Percentiles rank a stretch among this genome's conserved stretches.
phyloP scores from a whole-genome alignment of 2,888 invertebrate species.

The Tinea semifulvella region DNA sequence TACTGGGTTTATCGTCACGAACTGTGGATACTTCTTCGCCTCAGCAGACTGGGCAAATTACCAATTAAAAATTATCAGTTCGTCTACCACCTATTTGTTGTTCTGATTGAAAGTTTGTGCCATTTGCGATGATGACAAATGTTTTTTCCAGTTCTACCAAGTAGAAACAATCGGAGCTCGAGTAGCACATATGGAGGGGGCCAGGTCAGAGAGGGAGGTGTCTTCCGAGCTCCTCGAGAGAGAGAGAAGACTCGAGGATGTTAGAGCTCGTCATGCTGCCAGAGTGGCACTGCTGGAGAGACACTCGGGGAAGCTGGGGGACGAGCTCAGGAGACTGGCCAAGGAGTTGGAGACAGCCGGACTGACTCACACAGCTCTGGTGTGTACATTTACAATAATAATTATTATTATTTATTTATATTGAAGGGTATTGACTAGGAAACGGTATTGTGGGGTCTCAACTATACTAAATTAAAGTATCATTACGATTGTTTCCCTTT shows the following conservation, averaged over 20 bases:
- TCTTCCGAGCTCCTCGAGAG: constrained; percentile 40
- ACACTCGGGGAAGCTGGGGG: constrained; percentile 42
- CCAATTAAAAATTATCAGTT: neutral
- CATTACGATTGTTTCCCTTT: too few species aligned
- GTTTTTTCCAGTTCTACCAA: constrained; percentile 43
- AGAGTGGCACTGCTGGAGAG: constrained; percentile 48
- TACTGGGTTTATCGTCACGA: too few species aligned
- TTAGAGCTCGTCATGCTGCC: constrained; percentile 43
- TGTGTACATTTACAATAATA: constrained; percentile 19
- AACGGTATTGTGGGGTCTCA: too few species aligned
- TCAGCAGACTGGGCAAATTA: too few species aligned
- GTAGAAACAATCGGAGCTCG: constrained; percentile 51
- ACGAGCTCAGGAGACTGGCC: constrained; percentile 52
- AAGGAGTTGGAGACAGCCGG: constrained; percentile 35
- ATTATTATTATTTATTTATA: neutral
- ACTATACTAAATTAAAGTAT: too few species aligned
- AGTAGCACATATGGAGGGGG: constrained; percentile 52
- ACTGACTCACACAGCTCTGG: constrained; percentile 31
- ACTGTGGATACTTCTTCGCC: too few species aligned
- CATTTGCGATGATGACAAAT: too few species aligned
- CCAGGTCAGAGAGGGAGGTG: constrained; percentile 41
- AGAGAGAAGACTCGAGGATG: constrained; percentile 45
- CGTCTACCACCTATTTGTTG: too few species aligned
- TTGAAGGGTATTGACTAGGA: too few species aligned
- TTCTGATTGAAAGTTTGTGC: too few species aligned